Conservation (phyloP, 2,888 invertebrate genomes). For the Diabrotica balteata region DNA sequence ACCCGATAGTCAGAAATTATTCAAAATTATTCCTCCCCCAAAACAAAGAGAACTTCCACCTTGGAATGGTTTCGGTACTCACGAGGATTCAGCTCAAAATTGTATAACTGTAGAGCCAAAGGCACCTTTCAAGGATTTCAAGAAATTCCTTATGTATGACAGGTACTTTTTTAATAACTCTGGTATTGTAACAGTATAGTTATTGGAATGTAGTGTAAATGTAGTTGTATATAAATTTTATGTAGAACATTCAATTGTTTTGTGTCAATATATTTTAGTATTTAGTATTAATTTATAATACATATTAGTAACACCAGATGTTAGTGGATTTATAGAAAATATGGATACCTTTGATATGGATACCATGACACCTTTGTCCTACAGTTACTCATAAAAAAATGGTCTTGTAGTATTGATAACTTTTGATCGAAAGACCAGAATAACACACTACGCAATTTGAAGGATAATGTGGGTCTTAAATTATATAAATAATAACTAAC, state of each 20-base stretch:
- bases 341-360: too few species aligned
- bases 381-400: too few species aligned
- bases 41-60: slow-evolving; percentile 73
- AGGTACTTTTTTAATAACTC: slow-evolving; percentile 60
- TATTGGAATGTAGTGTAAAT: slow-evolving; percentile 12
- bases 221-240: slow-evolving; percentile 6
- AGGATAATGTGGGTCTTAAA: too few species aligned
- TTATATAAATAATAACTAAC: too few species aligned
- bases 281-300: too few species aligned
- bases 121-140: slow-evolving; percentile 77
- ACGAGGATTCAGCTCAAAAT: slow-evolving; percentile 89
- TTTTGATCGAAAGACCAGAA: too few species aligned
- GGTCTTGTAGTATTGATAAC: too few species aligned
- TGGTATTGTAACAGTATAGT: slow-evolving; percentile 17
- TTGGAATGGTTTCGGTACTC: slow-evolving; percentile 90
- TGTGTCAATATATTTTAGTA: too few species aligned
- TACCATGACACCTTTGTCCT: too few species aligned
- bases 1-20: slow-evolving; percentile 58
- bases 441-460: too few species aligned
- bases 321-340: too few species aligned
- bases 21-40: slow-evolving; percentile 48
- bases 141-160: slow-evolving; percentile 82
- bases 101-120: slow-evolving; percentile 83
- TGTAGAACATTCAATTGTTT: background rate
- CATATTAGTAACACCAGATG: too few species aligned